Conservation (phyloP, 1,140 invertebrate genomes). For the Macrotrachela quadricornifera region DNA sequence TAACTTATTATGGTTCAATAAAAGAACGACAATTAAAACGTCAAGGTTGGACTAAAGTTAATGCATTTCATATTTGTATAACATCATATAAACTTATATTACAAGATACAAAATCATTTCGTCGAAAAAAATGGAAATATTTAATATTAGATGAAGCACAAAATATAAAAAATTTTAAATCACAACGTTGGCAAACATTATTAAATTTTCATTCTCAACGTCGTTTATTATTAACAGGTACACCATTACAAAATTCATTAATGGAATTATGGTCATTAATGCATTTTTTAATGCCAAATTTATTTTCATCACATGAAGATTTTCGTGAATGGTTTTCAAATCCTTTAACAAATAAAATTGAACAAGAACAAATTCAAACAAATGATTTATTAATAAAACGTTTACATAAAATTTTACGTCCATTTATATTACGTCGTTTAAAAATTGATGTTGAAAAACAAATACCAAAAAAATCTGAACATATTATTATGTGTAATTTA, state of each 20-base stretch:
- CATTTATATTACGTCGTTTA: slow-evolving; percentile 77
- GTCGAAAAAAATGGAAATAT: slow-evolving; percentile 95
- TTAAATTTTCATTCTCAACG: slow-evolving; percentile 88
- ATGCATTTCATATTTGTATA: slow-evolving; percentile 97
- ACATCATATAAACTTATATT: slow-evolving; percentile 98
- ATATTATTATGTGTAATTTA: slow-evolving; percentile 78
- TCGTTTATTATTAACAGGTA: slow-evolving; percentile 79
- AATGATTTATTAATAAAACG: slow-evolving; percentile 78
- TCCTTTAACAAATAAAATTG: slow-evolving; percentile 80
- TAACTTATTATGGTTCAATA: slow-evolving; percentile 90
- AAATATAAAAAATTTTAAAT: slow-evolving; percentile 99
- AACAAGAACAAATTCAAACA: slow-evolving; percentile 67
- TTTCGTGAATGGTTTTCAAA: slow-evolving; percentile 97
- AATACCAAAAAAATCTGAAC: slow-evolving; percentile 95
- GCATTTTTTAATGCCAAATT: slow-evolving; percentile 98
- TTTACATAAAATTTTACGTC: slow-evolving; percentile 84
- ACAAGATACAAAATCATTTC: slow-evolving; percentile 91
- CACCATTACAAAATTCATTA: slow-evolving; percentile 90
- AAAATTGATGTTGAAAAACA: slow-evolving; percentile 98
- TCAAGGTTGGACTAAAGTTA: slow-evolving; percentile 87
- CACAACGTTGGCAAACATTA: slow-evolving; percentile 87
- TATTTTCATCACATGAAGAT: slow-evolving; percentile 89
- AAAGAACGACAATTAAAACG: slow-evolving; percentile 88
- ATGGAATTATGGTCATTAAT: slow-evolving; percentile 99
- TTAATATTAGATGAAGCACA: slow-evolving; percentile 96